phyloP scores from a whole-genome alignment of 2,888 invertebrate species.

The Sipha maydis region DNA sequence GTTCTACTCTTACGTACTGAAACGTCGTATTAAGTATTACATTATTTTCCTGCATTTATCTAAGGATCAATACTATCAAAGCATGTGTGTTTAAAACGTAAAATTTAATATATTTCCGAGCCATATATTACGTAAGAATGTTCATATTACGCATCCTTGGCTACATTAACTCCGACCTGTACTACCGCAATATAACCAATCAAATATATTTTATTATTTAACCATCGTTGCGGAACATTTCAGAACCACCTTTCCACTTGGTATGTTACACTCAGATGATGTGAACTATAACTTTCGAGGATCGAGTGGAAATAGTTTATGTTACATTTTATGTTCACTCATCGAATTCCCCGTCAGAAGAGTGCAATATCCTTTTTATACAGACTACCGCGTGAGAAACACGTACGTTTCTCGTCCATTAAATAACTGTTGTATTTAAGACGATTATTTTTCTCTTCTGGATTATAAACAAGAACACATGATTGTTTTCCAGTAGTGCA shows the following conservation, averaged over 20 bases:
- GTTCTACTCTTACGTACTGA: too few relatives aligned
- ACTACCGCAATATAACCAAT: not conserved
- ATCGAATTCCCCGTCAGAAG: not conserved
- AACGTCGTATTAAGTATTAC: not conserved
- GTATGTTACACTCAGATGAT: not conserved
- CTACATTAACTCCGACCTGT: not conserved
- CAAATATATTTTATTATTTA: not conserved
- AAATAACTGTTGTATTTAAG: too few relatives aligned
- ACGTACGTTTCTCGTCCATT: too few relatives aligned
- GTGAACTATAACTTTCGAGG: not conserved
- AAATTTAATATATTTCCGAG: not conserved
- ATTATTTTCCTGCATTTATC: not conserved
- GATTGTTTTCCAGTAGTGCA: too few relatives aligned
- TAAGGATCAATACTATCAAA: not conserved
- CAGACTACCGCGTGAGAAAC: too few relatives aligned
- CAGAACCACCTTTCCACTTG: not conserved
- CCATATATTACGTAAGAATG: not conserved
- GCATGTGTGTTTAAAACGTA: not conserved
- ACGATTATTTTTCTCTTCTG: too few relatives aligned
- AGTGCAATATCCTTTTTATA: not conserved
- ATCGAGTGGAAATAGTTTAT: not conserved
- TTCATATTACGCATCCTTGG: not conserved
- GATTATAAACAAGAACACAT: too few relatives aligned
- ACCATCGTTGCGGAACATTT: not conserved
- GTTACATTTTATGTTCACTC: not conserved